phyloP scores from a whole-genome alignment of 2,797 vertebrate species.

The Anguilla megastoma region DNA sequence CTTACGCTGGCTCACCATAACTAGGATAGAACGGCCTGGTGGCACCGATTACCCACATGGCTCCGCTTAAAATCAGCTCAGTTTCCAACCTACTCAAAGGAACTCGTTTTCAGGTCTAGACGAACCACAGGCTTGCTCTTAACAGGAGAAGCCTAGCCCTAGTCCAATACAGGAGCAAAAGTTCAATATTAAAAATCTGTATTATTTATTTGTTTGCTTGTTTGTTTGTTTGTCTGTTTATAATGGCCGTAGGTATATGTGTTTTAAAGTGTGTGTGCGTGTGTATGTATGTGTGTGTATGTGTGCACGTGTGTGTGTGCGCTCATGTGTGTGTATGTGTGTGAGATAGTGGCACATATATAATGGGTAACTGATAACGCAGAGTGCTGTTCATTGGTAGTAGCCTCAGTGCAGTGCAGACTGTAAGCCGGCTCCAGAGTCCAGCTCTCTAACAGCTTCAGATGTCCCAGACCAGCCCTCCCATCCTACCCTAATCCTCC shows the following conservation, averaged over 20 bases:
- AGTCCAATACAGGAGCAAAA: no score
- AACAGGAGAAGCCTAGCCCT: background rate
- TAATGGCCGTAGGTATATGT: slow-evolving; percentile 26
- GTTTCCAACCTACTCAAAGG: no score
- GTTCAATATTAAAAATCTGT: no score
- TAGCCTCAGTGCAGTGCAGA: slow-evolving; percentile 1
- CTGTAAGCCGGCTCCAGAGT: background rate
- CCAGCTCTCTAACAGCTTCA: background rate
- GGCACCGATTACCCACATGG: no score
- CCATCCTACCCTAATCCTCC: background rate
- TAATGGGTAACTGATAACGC: slow-evolving; percentile 30
- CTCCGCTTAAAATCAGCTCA: no score
- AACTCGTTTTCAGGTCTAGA: background rate
- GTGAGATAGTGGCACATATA: background rate
- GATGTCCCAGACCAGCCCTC: slow-evolving; percentile 24
- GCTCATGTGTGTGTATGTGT: background rate
- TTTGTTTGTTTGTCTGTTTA: background rate
- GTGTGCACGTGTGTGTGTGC: no score
- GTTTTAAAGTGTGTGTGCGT: slow-evolving; percentile 16
- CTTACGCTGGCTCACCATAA: background rate
- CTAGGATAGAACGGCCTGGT: no score
- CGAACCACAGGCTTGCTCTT: background rate
- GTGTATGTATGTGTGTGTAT: slow-evolving; percentile 29
- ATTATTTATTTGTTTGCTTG: background rate
- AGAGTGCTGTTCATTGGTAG: slow-evolving; percentile 42